Evolutionary conservation across 2,113 vertebrate species (phyloP).

Genomic region (Phalacrocorax carbo): DNA sequence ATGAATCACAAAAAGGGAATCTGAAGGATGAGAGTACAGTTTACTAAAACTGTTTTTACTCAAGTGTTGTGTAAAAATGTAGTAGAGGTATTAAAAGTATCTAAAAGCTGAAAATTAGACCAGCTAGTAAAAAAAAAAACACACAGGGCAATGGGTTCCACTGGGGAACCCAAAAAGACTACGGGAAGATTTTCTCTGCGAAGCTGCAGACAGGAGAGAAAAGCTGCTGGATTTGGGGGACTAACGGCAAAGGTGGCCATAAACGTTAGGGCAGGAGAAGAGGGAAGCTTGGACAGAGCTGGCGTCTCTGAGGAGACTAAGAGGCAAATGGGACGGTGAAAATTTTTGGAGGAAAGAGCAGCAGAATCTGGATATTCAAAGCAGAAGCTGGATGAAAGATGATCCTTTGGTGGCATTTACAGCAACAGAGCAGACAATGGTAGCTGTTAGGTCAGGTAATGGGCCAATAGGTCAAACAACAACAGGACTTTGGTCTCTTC

Average conservation of each 20-base stretch:
- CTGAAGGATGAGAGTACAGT: background rate
- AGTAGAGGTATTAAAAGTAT: background rate
- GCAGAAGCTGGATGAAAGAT: background rate
- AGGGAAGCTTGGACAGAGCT: no score
- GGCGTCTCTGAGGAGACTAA: no score
- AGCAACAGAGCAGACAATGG: accelerated
- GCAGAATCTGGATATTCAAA: background rate
- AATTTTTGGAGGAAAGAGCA: background rate
- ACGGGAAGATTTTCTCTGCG: background rate
- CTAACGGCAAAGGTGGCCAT: background rate
- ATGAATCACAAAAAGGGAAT: background rate
- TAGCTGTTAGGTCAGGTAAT: background rate
- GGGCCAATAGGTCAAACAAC: background rate
- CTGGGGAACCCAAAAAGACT: background rate
- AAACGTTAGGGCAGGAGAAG: no score
- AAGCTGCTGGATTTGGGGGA: no score
- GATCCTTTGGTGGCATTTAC: no score
- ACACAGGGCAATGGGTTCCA: background rate
- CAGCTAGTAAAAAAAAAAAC: background rate
- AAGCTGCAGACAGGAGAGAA: background rate
- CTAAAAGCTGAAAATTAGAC: background rate
- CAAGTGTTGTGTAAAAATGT: background rate
- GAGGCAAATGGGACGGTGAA: background rate
- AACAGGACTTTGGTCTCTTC: background rate
- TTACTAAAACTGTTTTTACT: background rate